A percentile compares a stretch with the other conserved stretches of the same genome.
These are phyloP conservation scores for Pelvicachromis taeniatus DNA, from an alignment of 2,113 vertebrate species.

Conservation along the genomic window DNA sequence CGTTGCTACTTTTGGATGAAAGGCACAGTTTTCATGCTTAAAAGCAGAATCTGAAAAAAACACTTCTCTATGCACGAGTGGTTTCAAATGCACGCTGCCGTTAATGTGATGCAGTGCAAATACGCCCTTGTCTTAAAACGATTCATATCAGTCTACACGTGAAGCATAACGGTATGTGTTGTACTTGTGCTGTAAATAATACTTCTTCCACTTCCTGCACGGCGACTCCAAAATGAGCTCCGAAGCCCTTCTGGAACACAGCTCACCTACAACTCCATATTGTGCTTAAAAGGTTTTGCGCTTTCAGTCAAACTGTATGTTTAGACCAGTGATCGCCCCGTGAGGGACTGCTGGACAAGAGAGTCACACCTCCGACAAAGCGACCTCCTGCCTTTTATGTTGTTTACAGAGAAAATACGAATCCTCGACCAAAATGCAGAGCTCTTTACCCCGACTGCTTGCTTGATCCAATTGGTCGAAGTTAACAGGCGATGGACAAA, in stretches of 20 bases:
- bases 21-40: not conserved
- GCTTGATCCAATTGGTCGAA: not conserved
- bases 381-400: not conserved
- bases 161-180: not conserved
- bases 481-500: not conserved
- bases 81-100: not conserved
- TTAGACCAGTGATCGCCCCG: not conserved
- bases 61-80: not conserved
- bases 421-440: not conserved
- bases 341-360: not conserved
- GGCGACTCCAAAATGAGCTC: not conserved
- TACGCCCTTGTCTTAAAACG: not conserved
- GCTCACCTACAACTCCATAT: not conserved
- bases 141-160: too few relatives aligned
- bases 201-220: fast-evolving
- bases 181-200: fast-evolving
- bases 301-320: not conserved
- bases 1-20: not conserved
- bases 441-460: not conserved
- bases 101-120: not conserved
- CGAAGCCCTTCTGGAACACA: not conserved
- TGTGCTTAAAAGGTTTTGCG: not conserved
- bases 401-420: not conserved
- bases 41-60: not conserved
- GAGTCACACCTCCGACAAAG: not conserved